Percentiles rank a stretch among this genome's conserved stretches.
Evolutionary conservation across 2,797 vertebrate species (phyloP).

Genomic region (Streptopelia turtur): DNA sequence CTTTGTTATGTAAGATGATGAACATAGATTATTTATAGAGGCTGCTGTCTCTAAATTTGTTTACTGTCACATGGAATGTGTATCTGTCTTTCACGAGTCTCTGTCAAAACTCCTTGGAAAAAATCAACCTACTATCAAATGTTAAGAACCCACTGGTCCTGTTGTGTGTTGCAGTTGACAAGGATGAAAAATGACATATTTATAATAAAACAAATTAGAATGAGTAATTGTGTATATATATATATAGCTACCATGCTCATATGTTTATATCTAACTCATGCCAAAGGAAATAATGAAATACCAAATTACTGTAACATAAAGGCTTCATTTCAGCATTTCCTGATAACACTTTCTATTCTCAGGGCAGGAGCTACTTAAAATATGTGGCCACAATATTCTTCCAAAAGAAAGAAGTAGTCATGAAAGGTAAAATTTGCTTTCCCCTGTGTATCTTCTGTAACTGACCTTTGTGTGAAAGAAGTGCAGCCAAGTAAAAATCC

Average conservation of each 20-base stretch:
- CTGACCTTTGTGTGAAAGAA: background rate
- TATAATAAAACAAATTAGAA: conserved; percentile 25
- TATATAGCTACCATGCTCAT: background rate
- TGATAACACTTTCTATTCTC: background rate
- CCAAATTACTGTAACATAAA: background rate
- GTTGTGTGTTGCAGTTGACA: background rate
- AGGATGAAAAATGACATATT: conserved; percentile 39
- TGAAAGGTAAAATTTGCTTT: background rate
- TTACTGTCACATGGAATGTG: conserved; percentile 55
- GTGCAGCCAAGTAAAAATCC: background rate
- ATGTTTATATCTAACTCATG: conserved; percentile 10
- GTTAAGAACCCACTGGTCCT: background rate
- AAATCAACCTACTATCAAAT: conserved; percentile 7
- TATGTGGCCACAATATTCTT: background rate
- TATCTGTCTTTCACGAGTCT: conserved; percentile 21
- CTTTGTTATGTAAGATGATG: conserved; percentile 58
- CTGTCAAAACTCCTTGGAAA: conserved; percentile 32
- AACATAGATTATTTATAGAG: conserved; percentile 57
- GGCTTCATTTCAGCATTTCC: conserved; percentile 2
- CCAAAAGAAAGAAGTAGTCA: background rate
- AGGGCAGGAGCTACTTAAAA: background rate
- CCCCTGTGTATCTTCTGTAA: background rate
- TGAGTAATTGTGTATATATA: background rate
- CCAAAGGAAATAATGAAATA: conserved; percentile 42
- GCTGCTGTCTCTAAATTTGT: conserved; percentile 42